Percentiles rank a stretch among this genome's conserved stretches.
Evolutionary conservation across 1,140 invertebrate species (phyloP).

Genomic region (Cydia pomonella): DNA sequence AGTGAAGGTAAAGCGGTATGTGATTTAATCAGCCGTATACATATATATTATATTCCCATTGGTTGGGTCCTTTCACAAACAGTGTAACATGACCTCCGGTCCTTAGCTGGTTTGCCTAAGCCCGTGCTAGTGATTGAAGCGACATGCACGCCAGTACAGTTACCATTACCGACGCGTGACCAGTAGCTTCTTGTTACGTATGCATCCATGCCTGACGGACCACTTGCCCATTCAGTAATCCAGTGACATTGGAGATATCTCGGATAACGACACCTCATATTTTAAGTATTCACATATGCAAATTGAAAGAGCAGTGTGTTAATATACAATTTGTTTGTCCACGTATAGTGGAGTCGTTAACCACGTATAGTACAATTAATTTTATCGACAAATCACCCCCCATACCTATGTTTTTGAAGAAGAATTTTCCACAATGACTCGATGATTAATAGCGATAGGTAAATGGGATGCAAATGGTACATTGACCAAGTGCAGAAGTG

Average conservation of each 20-base stretch:
- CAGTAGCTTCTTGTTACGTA: conserved; percentile 10
- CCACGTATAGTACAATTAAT: no score
- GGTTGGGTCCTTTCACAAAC: neutral
- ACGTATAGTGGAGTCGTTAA: no score
- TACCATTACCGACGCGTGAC: conserved; percentile 18
- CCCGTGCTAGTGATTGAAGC: neutral
- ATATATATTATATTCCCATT: neutral
- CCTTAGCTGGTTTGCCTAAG: neutral
- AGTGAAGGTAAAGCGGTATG: no score
- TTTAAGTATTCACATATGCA: conserved; percentile 18
- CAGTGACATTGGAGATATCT: neutral
- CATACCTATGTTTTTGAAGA: no score
- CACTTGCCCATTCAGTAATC: conserved; percentile 16
- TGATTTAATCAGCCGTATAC: neutral
- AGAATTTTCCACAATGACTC: no score
- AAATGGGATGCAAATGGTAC: no score
- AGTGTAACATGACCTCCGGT: neutral
- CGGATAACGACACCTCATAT: neutral
- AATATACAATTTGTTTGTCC: no score
- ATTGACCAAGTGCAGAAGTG: no score
- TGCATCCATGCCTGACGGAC: conserved; percentile 6
- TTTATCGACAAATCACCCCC: no score
- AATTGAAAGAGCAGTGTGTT: neutral
- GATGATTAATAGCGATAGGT: no score
- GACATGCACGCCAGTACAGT: neutral